Base-by-base conservation (phyloP, 1,140 invertebrate genomes). In the Apocrypta bakeri region DNA sequence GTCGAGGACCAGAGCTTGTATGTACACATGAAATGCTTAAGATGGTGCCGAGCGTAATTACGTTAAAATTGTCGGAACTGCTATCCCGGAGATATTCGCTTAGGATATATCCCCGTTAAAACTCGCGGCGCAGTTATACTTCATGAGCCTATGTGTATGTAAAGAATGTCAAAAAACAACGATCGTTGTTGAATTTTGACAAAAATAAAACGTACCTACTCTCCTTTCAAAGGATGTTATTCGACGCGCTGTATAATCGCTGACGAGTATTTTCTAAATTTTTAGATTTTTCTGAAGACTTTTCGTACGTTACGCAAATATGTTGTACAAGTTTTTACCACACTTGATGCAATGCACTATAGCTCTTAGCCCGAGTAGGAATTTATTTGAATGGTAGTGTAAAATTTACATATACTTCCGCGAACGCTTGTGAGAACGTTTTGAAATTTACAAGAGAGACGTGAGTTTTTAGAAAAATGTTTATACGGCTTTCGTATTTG, bases 341-440 rank as follows among this genome's bases (percentile, higher is more conserved):
- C 21, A 7, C 4, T 56, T n/a, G 48, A n/a, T 56, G 48, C n/a
- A 56, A 56, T 1, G 48, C 48, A 21, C 48, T 17, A 6, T 56
- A 21, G 21, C 14, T 4, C 48, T 21, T 37, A 71, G 6, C 33
- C 9, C 14, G 17, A 72, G 69, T 40, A 8, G 12, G 27, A 74
- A 74, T 74, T 61, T 74, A 74, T 61, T 12, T 29, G 42, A 25
- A 73, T 37, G 71, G n/a, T 73, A 9, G 68, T n/a, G 31, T 42
- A 27, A 48, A 61, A 64, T 76, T 76, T 76, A 33, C 74, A 64
- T 75, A n/a, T 31, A 75, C 9, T n/a, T n/a, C 2, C 40, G 74
- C 4, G 27, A 29, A 61, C n/a, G 42, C 3, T 14, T 29, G 21
- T 6, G 48, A n/a, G 17, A 21, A 11, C 21, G 48, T 56, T 21